A percentile compares a stretch with the other conserved stretches of the same genome.
Conservation (phyloP, 2,888 invertebrate genomes). For the Yponomeuta plumbellus region DNA sequence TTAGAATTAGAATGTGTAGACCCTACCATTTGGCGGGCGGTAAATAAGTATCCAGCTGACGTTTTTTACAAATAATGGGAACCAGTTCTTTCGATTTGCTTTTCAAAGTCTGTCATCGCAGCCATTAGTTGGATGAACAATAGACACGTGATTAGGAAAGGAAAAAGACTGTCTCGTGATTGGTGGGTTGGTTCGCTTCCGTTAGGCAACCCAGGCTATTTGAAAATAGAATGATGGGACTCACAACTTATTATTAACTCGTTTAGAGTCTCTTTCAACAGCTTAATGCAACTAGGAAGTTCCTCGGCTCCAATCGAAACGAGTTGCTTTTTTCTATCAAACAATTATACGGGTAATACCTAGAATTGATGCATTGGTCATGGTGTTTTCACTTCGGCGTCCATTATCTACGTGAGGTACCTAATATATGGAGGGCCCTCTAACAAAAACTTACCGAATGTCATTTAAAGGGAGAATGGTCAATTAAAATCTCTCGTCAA, state of each 20-base stretch:
- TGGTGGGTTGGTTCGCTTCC: conserved; percentile 12
- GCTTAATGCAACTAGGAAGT: not conserved
- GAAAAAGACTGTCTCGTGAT: conserved; percentile 23
- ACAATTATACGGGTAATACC: not conserved
- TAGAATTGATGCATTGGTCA: too few relatives aligned
- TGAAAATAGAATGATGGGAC: not conserved
- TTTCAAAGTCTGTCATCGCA: conserved; percentile 32
- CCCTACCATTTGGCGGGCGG: conserved; percentile 75
- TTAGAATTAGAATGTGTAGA: conserved; percentile 75
- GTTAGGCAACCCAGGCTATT: conserved; percentile 3
- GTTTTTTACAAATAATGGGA: conserved; percentile 57
- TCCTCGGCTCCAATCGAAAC: not conserved
- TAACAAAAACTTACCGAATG: too few relatives aligned
- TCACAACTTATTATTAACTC: not conserved
- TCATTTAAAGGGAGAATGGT: too few relatives aligned
- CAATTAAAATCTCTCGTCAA: too few relatives aligned
- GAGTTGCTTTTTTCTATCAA: not conserved
- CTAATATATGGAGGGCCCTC: too few relatives aligned
- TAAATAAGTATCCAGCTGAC: conserved; percentile 57
- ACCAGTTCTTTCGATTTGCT: conserved; percentile 45
- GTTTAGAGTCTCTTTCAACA: not conserved
- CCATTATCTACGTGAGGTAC: too few relatives aligned
- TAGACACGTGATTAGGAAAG: conserved; percentile 34
- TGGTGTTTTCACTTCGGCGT: too few relatives aligned
- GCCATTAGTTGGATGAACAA: conserved; percentile 26